Conservation (phyloP, 2,797 vertebrate species). For the Lacerta bilineata region DNA sequence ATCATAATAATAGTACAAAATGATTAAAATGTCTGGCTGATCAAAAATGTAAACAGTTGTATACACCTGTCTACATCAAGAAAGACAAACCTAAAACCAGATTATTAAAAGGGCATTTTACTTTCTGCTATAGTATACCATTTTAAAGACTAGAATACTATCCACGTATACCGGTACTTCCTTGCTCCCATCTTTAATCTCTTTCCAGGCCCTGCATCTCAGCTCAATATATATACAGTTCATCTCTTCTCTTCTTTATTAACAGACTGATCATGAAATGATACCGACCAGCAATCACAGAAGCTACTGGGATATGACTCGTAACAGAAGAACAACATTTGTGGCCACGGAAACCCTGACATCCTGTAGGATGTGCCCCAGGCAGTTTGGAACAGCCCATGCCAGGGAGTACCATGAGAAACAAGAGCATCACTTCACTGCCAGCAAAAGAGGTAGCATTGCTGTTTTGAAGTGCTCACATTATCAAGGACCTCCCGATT, state of each 20-base stretch:
- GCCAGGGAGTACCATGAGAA: constrained; percentile 44
- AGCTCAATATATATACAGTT: too few relatives aligned
- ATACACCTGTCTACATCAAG: too few relatives aligned
- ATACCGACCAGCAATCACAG: neutral
- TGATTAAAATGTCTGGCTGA: too few relatives aligned
- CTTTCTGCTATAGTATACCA: neutral
- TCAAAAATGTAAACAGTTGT: too few relatives aligned
- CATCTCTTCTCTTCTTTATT: neutral
- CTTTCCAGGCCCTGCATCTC: neutral
- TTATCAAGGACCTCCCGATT: neutral
- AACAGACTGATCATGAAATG: constrained; percentile 6
- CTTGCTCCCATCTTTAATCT: neutral
- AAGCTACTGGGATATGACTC: constrained; percentile 26
- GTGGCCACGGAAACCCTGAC: constrained; percentile 34
- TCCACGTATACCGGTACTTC: too few relatives aligned
- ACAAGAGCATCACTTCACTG: constrained; percentile 53
- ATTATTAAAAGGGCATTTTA: neutral
- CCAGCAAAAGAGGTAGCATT: constrained; percentile 42
- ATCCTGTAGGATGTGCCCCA: constrained; percentile 58
- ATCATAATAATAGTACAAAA: too few relatives aligned
- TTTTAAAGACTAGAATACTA: neutral
- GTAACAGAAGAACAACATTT: constrained; percentile 44
- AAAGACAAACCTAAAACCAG: neutral
- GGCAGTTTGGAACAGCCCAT: constrained; percentile 44
- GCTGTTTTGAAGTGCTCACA: neutral